phyloP scores from a whole-genome alignment of 2,888 invertebrate species.

The Drosophila anceps region DNA sequence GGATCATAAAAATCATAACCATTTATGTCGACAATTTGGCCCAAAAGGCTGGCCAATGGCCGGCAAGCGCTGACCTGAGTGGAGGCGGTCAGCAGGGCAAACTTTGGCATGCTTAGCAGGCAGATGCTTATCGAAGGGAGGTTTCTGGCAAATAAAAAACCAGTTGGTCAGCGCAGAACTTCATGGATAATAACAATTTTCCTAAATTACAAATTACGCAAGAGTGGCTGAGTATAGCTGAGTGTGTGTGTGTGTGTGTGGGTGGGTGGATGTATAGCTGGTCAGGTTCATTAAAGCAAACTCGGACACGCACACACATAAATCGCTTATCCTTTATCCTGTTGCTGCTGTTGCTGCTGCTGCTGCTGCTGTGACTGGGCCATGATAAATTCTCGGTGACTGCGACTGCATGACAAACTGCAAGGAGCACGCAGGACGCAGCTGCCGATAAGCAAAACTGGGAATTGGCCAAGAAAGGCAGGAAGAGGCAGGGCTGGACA shows the following conservation, averaged over 20 bases:
- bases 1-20: slow-evolving; percentile 78
- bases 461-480: slow-evolving; percentile 17
- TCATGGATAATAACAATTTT: slow-evolving; percentile 76
- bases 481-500: neutral
- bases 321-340: slow-evolving; percentile 78
- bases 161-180: slow-evolving; percentile 26
- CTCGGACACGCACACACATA: slow-evolving; percentile 70
- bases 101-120: slow-evolving; percentile 20
- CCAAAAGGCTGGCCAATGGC: slow-evolving; percentile 29
- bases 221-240: slow-evolving; percentile 5
- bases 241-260: slow-evolving; percentile 7
- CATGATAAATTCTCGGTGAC: slow-evolving; percentile 82
- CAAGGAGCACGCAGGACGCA: slow-evolving; percentile 77
- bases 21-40: slow-evolving; percentile 58
- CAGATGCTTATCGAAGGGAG: slow-evolving; percentile 60
- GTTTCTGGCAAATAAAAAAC: slow-evolving; percentile 64
- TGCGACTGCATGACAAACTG: slow-evolving; percentile 80
- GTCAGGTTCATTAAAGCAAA: slow-evolving; percentile 71
- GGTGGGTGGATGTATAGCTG: slow-evolving; percentile 5
- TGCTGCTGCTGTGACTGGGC: slow-evolving; percentile 34
- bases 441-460: slow-evolving; percentile 71
- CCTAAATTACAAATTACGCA: slow-evolving; percentile 74
- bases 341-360: slow-evolving; percentile 56
- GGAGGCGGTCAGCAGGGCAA: slow-evolving; percentile 12
- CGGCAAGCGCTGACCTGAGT: neutral